These are phyloP conservation scores for Cotesia vestalis DNA, from an alignment of 1,140 invertebrate species.

Conservation along the genomic window DNA sequence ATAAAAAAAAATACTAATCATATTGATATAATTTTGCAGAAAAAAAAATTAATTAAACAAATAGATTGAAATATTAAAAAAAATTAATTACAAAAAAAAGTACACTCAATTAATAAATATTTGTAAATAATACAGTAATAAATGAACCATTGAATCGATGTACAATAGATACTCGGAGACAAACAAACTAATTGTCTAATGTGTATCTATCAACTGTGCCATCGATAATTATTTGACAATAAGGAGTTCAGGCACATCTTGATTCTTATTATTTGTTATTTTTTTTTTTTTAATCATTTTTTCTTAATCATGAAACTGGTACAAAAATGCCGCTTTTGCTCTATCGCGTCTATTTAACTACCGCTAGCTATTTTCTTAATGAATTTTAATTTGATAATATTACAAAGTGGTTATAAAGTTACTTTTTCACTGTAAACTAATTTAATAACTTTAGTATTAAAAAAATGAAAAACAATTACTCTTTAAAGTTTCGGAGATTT, in stretches of 20 bases:
- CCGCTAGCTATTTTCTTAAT: conserved; percentile 24
- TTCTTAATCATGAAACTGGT: conserved; percentile 24
- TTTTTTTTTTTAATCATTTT: no score
- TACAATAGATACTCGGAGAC: no score
- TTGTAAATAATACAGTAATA: conserved; percentile 6
- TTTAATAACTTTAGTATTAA: no score
- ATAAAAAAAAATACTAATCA: no score
- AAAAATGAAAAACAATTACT: no score
- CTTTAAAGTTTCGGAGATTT: no score
- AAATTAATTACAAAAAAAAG: conserved; percentile 5
- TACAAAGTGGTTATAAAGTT: no score
- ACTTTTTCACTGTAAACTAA: no score
- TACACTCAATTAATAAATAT: background rate
- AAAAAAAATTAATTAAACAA: no score
- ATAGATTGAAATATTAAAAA: no score
- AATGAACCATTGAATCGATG: conserved; percentile 2
- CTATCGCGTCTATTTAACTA: background rate
- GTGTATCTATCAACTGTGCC: background rate
- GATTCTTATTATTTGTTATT: conserved; percentile 16
- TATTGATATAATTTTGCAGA: no score
- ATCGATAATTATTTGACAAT: conserved; percentile 35
- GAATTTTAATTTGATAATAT: conserved; percentile 34
- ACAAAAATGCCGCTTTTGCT: conserved; percentile 37
- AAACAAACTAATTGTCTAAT: conserved; percentile 1
- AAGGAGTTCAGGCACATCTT: conserved; percentile 36